Evolutionary conservation across 2,888 invertebrate genomes (phyloP), one percentile per base, ranked within the genome.

Genomic region (Conchocele bisecta): DNA sequence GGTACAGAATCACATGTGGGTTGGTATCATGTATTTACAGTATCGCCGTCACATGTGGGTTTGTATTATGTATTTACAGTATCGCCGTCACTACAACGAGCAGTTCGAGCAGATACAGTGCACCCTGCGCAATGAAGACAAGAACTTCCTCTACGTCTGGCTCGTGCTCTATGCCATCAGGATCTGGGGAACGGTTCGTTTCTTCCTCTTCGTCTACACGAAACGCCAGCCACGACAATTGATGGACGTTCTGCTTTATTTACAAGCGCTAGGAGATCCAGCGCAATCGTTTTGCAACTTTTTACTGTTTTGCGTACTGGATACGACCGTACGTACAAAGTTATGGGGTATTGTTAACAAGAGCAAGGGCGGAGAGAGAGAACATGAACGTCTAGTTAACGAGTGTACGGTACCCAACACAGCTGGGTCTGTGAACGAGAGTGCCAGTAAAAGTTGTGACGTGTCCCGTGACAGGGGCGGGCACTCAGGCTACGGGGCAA

Each of bases 221-320:
- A 20, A 15, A 26, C 48, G 24, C 5, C 6, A 28, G 13, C 28
- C 42, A 42, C n/a, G n/a, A n/a, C n/a, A n/a, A n/a, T n/a, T n/a
- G n/a, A 53, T 56, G 37, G n/a, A 50, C 0, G 44, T 51, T 3
- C 46, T 80, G 2, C 17, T 69, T 15, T 53, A 70, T 37, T 26
- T 80, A 28, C 79, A 80, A 29, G 71, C 76, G 24, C 35, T 67
- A 17, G 79, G 79, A 0, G 79, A 76, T 24, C 72, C 75, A 7
- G 58, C 64, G 1, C 79, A 76, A 46, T 74, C 74, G 1, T 68
- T 80, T 37, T 66, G 66, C 17, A 76, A 76, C 29, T 74, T 54
- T 35, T 33, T 77, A n/a, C 48, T 80, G 13, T 70, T 77, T 35
- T 77, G 76, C 51, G 15, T 80, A 5, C 57, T 72, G 22, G 80